Base-by-base conservation (phyloP, 2,888 invertebrate species). In the Agrilus mali region DNA sequence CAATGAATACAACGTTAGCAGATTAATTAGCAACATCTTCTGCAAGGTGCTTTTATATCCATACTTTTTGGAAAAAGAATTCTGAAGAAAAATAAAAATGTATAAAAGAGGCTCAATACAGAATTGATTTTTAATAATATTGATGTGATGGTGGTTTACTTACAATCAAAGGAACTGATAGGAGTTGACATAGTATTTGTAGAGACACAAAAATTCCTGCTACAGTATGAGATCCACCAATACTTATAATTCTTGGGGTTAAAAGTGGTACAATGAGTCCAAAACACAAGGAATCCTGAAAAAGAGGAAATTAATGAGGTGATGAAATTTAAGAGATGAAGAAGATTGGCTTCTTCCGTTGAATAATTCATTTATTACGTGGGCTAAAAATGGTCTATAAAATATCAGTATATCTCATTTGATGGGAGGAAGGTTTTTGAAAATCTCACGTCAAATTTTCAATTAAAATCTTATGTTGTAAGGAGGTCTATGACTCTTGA, bases 91-190 rank as follows among this genome's bases (percentile, higher is more conserved):
- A 14, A 31, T 16, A 40, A 32, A 34, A 17, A 17, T 4, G 7
- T 20, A 20, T 20, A 20, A 20, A 20, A 4, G 7, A 20, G 34
- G 5, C 20, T 7, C 4, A 14, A 16, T 15, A 10, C 15, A 33
- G n/a, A 40, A 14, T 31, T 36, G 17, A 1, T 27, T 27, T 27
- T 20, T 6, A 20, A 20, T 20, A 10, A 10, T 27, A 10, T 22
- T 22, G 8, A 22, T 3, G 27, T 27, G 2, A 5, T 20, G 17
- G 7, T 20, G 20, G 27, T 12, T 33, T 39, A 63, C 69, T 67
- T 66, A 75, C 77, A 45, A 76, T 67, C 33, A 77, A 56, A 7
- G 78, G 77, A 16, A 76, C 74, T 33, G 77, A 74, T 40, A 73
- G 63, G 36, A 78, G 61, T 51, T 78, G 78, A 48, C 72, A 69